Percentiles rank a stretch among this genome's conserved stretches.
phyloP scores from a whole-genome alignment of 1,140 invertebrate genomes.

The Philopotamus ludificatus region DNA sequence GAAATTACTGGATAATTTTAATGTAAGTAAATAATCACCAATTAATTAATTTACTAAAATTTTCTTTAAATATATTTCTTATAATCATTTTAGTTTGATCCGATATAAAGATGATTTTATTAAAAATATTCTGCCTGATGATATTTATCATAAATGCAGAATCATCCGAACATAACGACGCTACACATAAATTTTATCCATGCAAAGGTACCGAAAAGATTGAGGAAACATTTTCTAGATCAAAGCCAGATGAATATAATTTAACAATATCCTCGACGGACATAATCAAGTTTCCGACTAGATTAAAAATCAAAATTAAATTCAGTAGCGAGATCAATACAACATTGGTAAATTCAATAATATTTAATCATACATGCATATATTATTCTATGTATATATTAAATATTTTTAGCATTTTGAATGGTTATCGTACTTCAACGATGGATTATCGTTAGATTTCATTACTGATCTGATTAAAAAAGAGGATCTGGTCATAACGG shows the following conservation, averaged over 20 bases:
- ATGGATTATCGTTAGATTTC: slow-evolving; percentile 2
- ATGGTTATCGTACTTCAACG: slow-evolving; percentile 7
- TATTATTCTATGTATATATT: too few species aligned
- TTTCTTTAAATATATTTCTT: too few species aligned
- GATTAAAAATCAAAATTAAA: not conserved
- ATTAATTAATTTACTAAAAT: too few species aligned
- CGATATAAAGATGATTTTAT: not conserved
- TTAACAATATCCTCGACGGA: not conserved
- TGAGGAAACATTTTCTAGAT: not conserved
- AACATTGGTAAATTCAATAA: not conserved
- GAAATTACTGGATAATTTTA: too few species aligned
- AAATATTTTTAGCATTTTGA: slow-evolving; percentile 20
- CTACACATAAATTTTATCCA: slow-evolving; percentile 13
- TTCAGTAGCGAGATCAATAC: not conserved
- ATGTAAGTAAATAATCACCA: too few species aligned
- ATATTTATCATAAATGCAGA: not conserved
- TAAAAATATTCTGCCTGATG: not conserved
- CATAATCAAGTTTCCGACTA: not conserved
- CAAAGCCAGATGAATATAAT: not conserved
- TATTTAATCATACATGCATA: not conserved
- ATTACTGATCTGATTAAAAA: not conserved
- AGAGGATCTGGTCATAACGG: too few species aligned
- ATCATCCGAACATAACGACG: not conserved
- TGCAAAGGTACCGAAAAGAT: not conserved
- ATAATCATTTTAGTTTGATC: not conserved